These are phyloP conservation scores for Etia nguti DNA, from an alignment of 2,113 vertebrate species.

Conservation along the genomic window DNA sequence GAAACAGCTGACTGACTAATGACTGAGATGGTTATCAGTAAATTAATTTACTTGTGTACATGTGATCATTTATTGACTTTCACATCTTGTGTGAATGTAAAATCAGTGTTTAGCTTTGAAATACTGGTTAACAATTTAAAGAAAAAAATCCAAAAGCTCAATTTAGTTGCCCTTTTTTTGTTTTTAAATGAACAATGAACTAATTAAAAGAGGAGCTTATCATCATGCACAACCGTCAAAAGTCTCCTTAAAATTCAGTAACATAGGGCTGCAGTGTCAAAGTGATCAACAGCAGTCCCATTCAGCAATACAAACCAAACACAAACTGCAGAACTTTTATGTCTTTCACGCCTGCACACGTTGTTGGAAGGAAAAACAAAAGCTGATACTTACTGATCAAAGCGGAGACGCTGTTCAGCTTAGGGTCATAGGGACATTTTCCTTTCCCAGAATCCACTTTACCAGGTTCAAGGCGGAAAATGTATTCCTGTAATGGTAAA, in stretches of 20 bases:
- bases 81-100: background rate
- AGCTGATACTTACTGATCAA: conserved; percentile 88
- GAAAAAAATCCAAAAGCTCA: accelerated
- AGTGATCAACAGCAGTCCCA: background rate
- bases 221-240: background rate
- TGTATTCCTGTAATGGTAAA: conserved; percentile 82
- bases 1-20: background rate
- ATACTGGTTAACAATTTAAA: background rate
- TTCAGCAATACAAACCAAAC: background rate
- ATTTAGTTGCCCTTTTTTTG: background rate
- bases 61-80: background rate
- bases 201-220: background rate
- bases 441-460: conserved; percentile 97
- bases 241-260: background rate
- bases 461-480: conserved; percentile 94
- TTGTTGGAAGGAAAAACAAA: background rate
- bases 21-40: background rate
- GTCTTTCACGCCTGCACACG: background rate
- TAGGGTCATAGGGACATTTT: conserved; percentile 97
- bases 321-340: background rate
- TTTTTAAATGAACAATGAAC: background rate
- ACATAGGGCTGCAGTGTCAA: background rate
- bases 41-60: background rate
- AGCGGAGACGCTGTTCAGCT: conserved; percentile 93
- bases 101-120: background rate